These are phyloP conservation scores for Brachylomia viminalis DNA, from an alignment of 2,888 invertebrate genomes.

Conservation along the genomic window DNA sequence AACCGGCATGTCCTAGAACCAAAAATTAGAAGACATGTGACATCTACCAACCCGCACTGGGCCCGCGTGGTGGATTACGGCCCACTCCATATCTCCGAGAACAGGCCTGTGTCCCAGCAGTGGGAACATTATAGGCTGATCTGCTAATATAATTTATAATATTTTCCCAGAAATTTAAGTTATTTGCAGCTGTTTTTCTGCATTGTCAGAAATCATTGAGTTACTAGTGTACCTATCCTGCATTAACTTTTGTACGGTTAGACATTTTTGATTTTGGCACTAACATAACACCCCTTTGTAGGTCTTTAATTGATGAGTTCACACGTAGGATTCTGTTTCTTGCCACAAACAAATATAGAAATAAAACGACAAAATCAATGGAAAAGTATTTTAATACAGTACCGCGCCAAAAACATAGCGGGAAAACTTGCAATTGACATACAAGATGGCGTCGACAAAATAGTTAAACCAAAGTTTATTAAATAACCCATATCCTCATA, in stretches of 20 bases:
- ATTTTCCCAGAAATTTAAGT: not conserved
- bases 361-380: constrained; percentile 52
- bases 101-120: too few relatives aligned
- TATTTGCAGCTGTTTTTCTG: not conserved
- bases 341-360: not conserved
- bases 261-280: not conserved
- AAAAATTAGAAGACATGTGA: too few relatives aligned
- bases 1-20: too few relatives aligned
- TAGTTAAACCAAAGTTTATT: constrained; percentile 65
- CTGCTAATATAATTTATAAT: too few relatives aligned
- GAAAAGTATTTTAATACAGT: constrained; percentile 77
- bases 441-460: constrained; percentile 65
- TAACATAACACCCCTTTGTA: not conserved
- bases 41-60: too few relatives aligned
- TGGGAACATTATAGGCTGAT: too few relatives aligned
- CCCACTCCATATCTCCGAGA: too few relatives aligned
- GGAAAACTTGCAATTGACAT: constrained; percentile 60
- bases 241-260: not conserved
- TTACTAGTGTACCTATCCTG: not conserved
- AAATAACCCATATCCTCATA: constrained; percentile 67
- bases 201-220: not conserved
- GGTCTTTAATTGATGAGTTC: not conserved
- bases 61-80: too few relatives aligned
- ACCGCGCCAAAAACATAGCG: constrained; percentile 64
- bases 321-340: too few relatives aligned